Base-by-base conservation (phyloP, 2,113 vertebrate species). In the Reinhardtius hippoglossoides region DNA sequence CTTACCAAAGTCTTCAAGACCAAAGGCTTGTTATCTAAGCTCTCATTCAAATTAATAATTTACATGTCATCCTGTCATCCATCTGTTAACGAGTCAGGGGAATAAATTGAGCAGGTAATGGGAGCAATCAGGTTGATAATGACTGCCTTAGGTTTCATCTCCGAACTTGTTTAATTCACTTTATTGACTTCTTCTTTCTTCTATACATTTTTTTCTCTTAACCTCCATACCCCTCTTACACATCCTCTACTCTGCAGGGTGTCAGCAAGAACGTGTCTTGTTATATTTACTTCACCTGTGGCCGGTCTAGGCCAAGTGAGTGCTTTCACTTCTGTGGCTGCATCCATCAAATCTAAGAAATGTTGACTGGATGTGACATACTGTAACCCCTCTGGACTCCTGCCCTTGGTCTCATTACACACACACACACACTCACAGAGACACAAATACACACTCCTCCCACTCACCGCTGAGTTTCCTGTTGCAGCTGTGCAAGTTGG, bases 401-500 rank as follows among this genome's bases (percentile, higher is more conserved):
- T 68, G 85, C 74, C 74, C 50, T 50, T 71, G 73, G 79, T 85
- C 59, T 81, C 63, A 69, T 85, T 82, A 79, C 66, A 82, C 78
- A 60, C n/a, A 40, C 61, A 78, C 66, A 57, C 42, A 56, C 31
- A 7, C 31, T 27, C 27, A 27, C 27, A 27, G 5, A 27, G 27
- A 27, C 27, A 27, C 27, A 27, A 5, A 27, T 27, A 56, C 42
- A 56, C 59, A 55, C 58, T 52, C 46, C 67, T 46, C 74, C 56
- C 50, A 72, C 96, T 95, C 92, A 96, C 98, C 96, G 92, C 91
- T 97, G 95, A 58, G 94, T 92, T 74, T 96, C 96, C 85, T 97
- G 97, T 76, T 96, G 95, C 84, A 98, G 85, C 78, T 97, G 96
- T 75, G 98, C 98, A 10, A 98, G 95, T 89, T 97, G 96, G 82